Base-by-base conservation (phyloP, 2,888 invertebrate genomes). In the Watsonalla cultraria region DNA sequence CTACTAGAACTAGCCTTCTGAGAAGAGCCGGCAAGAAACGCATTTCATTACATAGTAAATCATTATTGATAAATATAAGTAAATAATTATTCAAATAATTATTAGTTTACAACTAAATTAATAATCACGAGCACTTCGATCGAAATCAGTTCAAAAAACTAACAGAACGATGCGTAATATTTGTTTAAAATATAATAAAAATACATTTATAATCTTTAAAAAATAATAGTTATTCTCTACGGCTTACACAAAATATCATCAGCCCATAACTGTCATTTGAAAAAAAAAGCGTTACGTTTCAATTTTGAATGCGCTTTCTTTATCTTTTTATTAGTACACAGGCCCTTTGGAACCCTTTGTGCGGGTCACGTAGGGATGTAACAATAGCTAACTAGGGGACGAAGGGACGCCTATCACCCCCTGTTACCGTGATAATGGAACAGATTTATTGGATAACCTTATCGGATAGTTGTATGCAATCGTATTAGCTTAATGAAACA, bases 331-430 rank as follows among this genome's bases (percentile, higher is more conserved):
- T 79, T 76, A 74, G 68, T 68, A 68, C 66, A 69, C 67, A 59
- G 64, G 67, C 70, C 60, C 63, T 54, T 56, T 60, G 65, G 71
- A 78, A 79, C 82, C 88, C 84, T 86, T 88, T 89, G 86, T 88
- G 55, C 56, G 62, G 58, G 74, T 80, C 88, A 88, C 88, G 87
- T 84, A 74, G 68, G 71, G 77, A 48, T 58, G 58, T 56, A 71
- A 84, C 80, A 81, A 82, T 63, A 47, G 59, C 65, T 66, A 58
- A 61, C 66, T 61, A 66, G 66, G 65, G 66, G 68, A 65, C 70
- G 64, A 68, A 74, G 69, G 68, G 65, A 65, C 65, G 64, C 55
- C 62, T 71, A 56, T 69, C 70, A 59, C 80, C 74, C 74, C 72
- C 64, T 63, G 64, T 68, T 68, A 75, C 72, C 66, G 70, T 62